phyloP scores from a whole-genome alignment of 2,797 vertebrate species.

The Vespertilio murinus region DNA sequence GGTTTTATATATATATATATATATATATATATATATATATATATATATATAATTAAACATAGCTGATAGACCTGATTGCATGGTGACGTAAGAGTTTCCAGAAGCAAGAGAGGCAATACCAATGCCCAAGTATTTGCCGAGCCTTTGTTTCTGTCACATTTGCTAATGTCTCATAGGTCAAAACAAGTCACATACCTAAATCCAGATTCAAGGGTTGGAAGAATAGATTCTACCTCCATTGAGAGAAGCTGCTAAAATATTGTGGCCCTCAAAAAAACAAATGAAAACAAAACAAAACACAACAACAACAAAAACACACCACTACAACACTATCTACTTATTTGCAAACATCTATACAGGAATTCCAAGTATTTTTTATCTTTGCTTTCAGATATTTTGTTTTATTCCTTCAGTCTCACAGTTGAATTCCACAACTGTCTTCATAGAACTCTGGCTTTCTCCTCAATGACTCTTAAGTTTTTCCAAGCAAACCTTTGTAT shows the following conservation, averaged over 20 bases:
- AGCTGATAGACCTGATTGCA: not conserved
- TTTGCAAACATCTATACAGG: conserved; percentile 57
- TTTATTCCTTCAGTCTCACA: not conserved
- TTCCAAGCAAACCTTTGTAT: not conserved
- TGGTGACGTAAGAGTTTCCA: not conserved
- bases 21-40: too few relatives aligned
- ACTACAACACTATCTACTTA: conserved; percentile 49
- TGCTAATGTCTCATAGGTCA: not conserved
- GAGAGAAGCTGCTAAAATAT: not conserved
- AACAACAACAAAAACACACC: not conserved
- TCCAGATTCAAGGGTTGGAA: not conserved
- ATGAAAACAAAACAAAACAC: too few relatives aligned
- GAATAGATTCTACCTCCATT: not conserved
- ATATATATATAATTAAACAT: not conserved
- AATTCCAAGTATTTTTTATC: conserved; percentile 53
- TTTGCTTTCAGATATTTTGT: conserved; percentile 54
- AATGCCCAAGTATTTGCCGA: not conserved
- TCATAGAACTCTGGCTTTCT: not conserved
- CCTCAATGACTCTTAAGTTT: not conserved
- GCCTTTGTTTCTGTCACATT: not conserved
- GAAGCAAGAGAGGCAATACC: not conserved
- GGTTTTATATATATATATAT: too few relatives aligned
- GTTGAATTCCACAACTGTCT: not conserved
- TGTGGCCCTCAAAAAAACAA: not conserved
- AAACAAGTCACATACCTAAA: not conserved